phyloP scores from a whole-genome alignment of 2,797 vertebrate species.

The Poecile montanus region DNA sequence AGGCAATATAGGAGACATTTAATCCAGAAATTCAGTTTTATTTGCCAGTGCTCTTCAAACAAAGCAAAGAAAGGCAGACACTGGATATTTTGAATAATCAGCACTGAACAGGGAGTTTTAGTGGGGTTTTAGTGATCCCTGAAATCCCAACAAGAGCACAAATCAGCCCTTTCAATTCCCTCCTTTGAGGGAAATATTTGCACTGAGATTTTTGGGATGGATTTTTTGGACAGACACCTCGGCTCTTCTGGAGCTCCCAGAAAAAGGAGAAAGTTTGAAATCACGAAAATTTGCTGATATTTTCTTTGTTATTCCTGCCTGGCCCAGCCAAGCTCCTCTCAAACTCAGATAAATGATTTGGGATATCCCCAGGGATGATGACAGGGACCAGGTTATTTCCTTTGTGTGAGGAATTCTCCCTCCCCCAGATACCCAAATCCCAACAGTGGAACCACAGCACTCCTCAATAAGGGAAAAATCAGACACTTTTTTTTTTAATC shows the following conservation, averaged over 20 bases:
- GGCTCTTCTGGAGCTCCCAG: fast-evolving
- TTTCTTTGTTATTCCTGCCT: neutral
- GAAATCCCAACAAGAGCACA: neutral
- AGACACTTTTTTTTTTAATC: conserved; percentile 15
- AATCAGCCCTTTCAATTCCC: neutral
- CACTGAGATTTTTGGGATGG: neutral
- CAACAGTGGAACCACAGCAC: neutral
- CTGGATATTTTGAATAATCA: neutral
- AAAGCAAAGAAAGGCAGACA: neutral
- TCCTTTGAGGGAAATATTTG: neutral
- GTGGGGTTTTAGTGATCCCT: neutral
- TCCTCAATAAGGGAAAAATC: conserved; percentile 14
- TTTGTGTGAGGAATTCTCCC: neutral
- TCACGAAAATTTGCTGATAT: neutral
- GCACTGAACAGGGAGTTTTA: neutral
- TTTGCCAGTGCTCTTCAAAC: conserved; percentile 35
- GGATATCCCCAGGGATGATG: neutral
- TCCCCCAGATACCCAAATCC: neutral
- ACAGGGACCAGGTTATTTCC: neutral
- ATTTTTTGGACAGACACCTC: neutral
- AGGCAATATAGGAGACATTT: neutral
- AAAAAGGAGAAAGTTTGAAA: neutral
- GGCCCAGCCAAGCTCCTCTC: neutral
- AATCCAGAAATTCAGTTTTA: conserved; percentile 33
- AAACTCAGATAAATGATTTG: neutral